Evolutionary conservation across 2,113 vertebrate species (phyloP).

Genomic region (Pomatostomus ruficeps): DNA sequence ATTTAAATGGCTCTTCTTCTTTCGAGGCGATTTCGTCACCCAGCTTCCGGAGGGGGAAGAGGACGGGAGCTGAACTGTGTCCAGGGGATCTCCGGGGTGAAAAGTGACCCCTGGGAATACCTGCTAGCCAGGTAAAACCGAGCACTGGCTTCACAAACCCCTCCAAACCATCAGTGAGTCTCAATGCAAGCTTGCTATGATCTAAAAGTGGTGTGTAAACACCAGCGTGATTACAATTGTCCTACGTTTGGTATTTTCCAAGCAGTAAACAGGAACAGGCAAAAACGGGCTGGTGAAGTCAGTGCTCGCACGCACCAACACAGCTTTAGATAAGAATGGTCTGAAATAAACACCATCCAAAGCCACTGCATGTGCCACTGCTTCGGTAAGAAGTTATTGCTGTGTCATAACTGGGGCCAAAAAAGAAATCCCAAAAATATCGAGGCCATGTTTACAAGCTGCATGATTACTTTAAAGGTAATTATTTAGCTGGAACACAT

Average conservation of each 20-base stretch:
- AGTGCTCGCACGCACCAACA: neutral
- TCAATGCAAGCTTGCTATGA: neutral
- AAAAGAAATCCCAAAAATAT: slow-evolving; percentile 28
- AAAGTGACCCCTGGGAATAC: neutral
- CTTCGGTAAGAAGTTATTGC: neutral
- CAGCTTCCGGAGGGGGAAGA: neutral
- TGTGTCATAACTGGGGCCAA: neutral
- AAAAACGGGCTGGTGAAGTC: neutral
- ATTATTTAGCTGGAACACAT: slow-evolving; percentile 55
- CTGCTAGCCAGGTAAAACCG: neutral
- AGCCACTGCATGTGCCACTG: neutral
- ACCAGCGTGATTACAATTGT: neutral
- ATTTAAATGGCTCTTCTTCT: neutral
- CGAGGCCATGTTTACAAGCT: slow-evolving; percentile 29
- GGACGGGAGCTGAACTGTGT: neutral
- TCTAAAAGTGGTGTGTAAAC: neutral
- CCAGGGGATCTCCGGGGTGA: neutral
- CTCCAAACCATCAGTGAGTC: neutral
- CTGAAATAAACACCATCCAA: neutral
- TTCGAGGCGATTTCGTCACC: neutral
- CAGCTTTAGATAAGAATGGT: neutral
- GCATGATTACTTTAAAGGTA: slow-evolving; percentile 36
- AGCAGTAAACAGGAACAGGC: neutral
- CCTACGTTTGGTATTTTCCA: neutral
- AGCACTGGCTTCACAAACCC: neutral